Evolutionary conservation across 2,797 vertebrate genomes (phyloP), one percentile per base, ranked within the genome.

Genomic region (Aplochiton taeniatus): DNA sequence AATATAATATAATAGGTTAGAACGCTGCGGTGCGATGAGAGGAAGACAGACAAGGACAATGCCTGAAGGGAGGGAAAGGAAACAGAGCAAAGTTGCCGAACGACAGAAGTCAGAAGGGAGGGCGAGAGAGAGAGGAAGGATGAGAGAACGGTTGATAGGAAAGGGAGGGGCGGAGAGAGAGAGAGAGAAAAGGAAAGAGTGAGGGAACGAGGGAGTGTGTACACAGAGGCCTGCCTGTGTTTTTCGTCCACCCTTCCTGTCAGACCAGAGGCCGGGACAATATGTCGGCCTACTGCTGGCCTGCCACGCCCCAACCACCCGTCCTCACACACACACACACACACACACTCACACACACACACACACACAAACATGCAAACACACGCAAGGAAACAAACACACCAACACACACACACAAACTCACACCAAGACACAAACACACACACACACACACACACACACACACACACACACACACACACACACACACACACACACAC

Each of bases 181-280:
- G 44, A 57, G 44, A 44, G 9, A 9, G 14, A 50, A 5, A 41
- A 9, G 41, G 47, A 50, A 5, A 66, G 69, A 57, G 47, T 7
- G 4, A 11, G 13, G 50, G 9, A 7, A 61, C 50, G 72, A 65
- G 65, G 61, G 61, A 42, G 69, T 63, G 73, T 46, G 17, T 55
- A 76, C 77, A 86, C 78, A 85, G 81, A 86, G 72, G 76, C 67
- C 12, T 41, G 16, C 50, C 72, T 81, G 70, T 84, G 73, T 79
- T 51, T 66, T 71, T 76, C 44, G n/a, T 64, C 58, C 65, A n/a
- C 9, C 74, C 79, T 86, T 86, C 83, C 79, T 85, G 77, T 71
- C 59, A 19, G 48, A 65, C 73, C 61, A 73, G 45, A 50, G 14
- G 54, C 14, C 17, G 53, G 43, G 42, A 52, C 16, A 63, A 58